Percentiles rank a stretch among this genome's conserved stretches.
Evolutionary conservation across 1,140 invertebrate genomes (phyloP).

Genomic region (Drosophila busckii): DNA sequence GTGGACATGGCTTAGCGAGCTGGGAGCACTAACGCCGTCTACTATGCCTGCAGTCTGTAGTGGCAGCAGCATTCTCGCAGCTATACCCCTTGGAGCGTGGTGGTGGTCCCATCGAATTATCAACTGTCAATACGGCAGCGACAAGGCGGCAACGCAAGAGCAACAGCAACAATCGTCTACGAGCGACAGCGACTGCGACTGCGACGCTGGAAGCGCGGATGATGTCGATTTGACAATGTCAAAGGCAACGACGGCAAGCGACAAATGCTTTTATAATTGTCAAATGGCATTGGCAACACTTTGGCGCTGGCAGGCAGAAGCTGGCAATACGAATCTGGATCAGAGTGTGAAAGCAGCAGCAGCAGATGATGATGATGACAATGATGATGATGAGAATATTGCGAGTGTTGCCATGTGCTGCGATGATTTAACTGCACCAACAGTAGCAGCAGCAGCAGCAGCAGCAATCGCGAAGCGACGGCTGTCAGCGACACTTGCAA

Average conservation of each 20-base stretch:
- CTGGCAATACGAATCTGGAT: conserved; percentile 20
- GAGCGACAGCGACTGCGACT: conserved; percentile 9
- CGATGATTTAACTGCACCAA: conserved; percentile 51
- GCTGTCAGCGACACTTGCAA: conserved; percentile 68
- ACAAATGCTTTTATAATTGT: conserved; percentile 77
- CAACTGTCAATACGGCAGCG: conserved; percentile 54
- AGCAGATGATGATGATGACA: conserved; percentile 1
- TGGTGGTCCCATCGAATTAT: conserved; percentile 67
- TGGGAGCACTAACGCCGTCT: too few relatives aligned
- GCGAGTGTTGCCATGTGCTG: conserved; percentile 30
- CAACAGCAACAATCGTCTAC: conserved; percentile 15
- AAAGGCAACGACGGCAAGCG: conserved; percentile 29
- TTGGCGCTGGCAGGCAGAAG: conserved; percentile 15
- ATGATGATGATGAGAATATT: conserved; percentile 42
- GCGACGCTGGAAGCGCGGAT: conserved; percentile 11
- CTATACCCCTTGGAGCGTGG: conserved; percentile 23
- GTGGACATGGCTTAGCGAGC: conserved; percentile 30
- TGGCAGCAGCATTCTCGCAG: not conserved
- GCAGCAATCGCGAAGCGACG: conserved; percentile 6
- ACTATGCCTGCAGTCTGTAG: too few relatives aligned
- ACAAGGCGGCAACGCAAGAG: conserved; percentile 4
- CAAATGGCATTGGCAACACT: conserved; percentile 65
- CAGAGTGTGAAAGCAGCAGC: conserved; percentile 3
- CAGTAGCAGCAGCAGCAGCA: conserved; percentile 7
- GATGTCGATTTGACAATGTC: conserved; percentile 46